Conservation (phyloP, 2,113 vertebrate species). For the Pomatorhinus ruficollis region DNA sequence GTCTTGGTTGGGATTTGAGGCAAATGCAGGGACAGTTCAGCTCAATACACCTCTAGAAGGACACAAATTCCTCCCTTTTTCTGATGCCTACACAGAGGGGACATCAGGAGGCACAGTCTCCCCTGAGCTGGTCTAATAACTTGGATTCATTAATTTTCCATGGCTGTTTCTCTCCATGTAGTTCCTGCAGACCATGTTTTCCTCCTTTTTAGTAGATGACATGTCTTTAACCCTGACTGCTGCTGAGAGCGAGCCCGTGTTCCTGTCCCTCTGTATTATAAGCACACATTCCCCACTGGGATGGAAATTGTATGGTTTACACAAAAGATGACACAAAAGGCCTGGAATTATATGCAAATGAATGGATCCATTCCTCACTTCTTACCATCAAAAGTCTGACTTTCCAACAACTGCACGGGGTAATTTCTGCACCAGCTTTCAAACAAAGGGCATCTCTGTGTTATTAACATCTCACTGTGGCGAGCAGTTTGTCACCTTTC, state of each 20-base stretch:
- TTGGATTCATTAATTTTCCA: neutral
- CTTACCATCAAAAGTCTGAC: constrained; percentile 36
- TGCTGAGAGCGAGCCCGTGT: neutral
- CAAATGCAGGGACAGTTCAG: neutral
- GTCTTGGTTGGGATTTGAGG: neutral
- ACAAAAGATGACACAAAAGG: constrained; percentile 55
- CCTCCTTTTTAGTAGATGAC: neutral
- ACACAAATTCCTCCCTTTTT: neutral
- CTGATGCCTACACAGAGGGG: neutral
- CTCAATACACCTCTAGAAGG: neutral
- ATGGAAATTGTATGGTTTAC: constrained; percentile 71
- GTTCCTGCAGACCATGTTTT: neutral
- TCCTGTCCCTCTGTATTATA: constrained; percentile 12
- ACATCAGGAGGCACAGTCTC: neutral
- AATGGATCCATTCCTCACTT: neutral
- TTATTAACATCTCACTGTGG: constrained; percentile 75
- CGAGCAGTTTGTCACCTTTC: constrained; percentile 73
- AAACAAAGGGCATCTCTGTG: constrained; percentile 65
- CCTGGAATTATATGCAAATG: constrained; percentile 78
- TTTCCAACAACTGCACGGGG: constrained; percentile 59
- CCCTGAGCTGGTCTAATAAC: neutral
- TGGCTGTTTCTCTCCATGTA: neutral
- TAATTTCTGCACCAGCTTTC: constrained; percentile 62
- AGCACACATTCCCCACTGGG: constrained; percentile 17
- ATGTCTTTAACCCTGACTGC: neutral